Base-by-base conservation (phyloP, 1,140 invertebrate species). In the Mizuhopecten yessoensis region DNA sequence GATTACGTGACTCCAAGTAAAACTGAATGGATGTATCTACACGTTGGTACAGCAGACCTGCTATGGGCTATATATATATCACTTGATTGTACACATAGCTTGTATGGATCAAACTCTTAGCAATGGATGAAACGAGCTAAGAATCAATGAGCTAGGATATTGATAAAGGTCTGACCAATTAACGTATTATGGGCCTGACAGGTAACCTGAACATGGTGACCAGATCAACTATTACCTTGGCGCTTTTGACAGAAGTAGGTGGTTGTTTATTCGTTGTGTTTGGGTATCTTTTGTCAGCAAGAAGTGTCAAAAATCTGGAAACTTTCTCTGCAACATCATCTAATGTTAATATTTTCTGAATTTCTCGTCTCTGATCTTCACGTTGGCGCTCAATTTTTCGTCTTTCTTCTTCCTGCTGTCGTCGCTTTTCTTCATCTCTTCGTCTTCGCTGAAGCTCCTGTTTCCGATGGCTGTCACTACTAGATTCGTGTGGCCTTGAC, bases 241-340 rank as follows among this genome's bases (percentile, higher is more conserved):
- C 33, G 2, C 42, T 89, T 89, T 57, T 33, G 45, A 34, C 33
- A 89, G 34, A 17, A 86, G 34, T 57, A 13, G 57, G 42, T 34
- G 34, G 23, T 34, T 29, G 57, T 23, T 89, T 89, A 57, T 23
- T 42, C 17, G n/a, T 49, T 87, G 87, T 45, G 29, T 34, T 34
- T 87, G 33, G 33, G 23, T 89, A 34, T 88, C 34, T 75, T 88
- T 36, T 20, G 87, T 34, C 42, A 45, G 20, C 23, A 75, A 75
- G 57, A 75, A 75, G 57, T 17, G 57, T 34, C 33, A 94, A 86
- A 42, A 95, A 93, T 36, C 93, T 86, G 13, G 91, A 34, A 15
- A 91, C 88, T 89, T 94, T 93, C 86, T 95, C 93, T n/a, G 92
- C 49, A 10, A 92, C 92, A 87, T 95, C 94, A 86, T 93, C 92